Base-by-base conservation (phyloP, 2,797 vertebrate species). In the Gymnocypris eckloni region DNA sequence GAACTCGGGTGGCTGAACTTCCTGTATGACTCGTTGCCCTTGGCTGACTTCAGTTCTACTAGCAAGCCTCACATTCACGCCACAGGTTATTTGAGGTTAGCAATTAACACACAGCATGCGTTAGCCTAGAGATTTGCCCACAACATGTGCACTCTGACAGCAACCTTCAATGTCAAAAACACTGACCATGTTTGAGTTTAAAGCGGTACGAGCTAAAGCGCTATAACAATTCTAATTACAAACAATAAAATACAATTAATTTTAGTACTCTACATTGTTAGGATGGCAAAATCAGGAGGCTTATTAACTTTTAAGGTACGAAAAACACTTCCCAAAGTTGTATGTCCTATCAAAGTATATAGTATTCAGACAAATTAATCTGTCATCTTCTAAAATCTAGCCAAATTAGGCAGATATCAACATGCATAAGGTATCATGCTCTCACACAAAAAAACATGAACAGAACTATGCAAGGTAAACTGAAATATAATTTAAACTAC, bases 61-160 rank as follows among this genome's bases (percentile, higher is more conserved):
- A 59, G 66, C 54, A 37, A 61, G 13, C 13, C 25, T 33, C 28
- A 71, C 12, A 13, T 69, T 85, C 39, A 79, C 2, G 8, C 25
- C 76, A 72, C 77, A 80, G 77, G 67, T 85, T 72, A 85, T 72
- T 80, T 16, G 28, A 85, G 67, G 76, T 79, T 71, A 80, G 41
- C 77, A 79, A 80, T 85, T 85, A 85, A 79, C 20, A 72, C 77
- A 61, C 77, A 61, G 83, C 83, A 84, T 54, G 75, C 2, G 15
- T 66, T 77, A 61, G 59, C 20, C 64, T 16, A 33, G 66, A 85
- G 76, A 79, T 85, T 85, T 79, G 52, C 52, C 75, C 75, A 37
- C 61, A 79, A 12, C n/a, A 39, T 69, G 9, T 61, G 50, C 76
- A 79, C 39, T n/a, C 50, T 78, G 66, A 59, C 76, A 70, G 6